A percentile compares a stretch with the other conserved stretches of the same genome.
These are phyloP conservation scores for Camelus dromedarius DNA, from an alignment of 2,113 vertebrate species.

Conservation along the genomic window DNA sequence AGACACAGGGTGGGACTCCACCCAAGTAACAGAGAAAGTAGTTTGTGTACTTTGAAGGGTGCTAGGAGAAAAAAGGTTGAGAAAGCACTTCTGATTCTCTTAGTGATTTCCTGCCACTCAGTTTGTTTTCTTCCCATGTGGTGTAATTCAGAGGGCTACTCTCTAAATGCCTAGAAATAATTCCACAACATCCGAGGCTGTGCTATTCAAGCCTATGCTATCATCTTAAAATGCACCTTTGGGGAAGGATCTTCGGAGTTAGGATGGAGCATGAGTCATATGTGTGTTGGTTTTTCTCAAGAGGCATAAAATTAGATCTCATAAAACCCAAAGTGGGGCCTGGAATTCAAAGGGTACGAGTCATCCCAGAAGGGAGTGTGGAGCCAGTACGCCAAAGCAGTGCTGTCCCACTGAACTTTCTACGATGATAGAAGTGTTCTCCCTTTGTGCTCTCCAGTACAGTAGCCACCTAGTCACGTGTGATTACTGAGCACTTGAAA, in stretches of 20 bases:
- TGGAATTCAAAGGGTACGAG: slow-evolving; percentile 26
- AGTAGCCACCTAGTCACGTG: slow-evolving; percentile 8
- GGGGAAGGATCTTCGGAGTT: slow-evolving; percentile 25
- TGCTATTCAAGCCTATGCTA: background rate
- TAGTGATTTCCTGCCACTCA: background rate
- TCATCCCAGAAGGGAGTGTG: background rate
- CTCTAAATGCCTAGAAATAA: background rate
- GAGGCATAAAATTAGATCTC: slow-evolving; percentile 49
- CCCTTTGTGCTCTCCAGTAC: background rate
- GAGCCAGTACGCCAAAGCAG: slow-evolving; percentile 13
- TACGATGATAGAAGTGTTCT: background rate
- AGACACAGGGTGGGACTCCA: background rate
- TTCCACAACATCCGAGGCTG: background rate
- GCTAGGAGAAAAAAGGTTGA: background rate
- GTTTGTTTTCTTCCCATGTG: background rate
- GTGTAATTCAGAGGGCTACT: background rate
- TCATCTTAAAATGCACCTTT: background rate
- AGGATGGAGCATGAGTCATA: background rate
- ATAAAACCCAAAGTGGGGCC: slow-evolving; percentile 20
- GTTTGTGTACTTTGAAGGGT: slow-evolving; percentile 4
- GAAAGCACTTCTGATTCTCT: background rate
- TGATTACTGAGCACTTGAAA: background rate
- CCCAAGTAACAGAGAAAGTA: background rate
- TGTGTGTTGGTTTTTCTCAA: slow-evolving; percentile 38
- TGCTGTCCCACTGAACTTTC: background rate